Percentiles rank a stretch among this genome's conserved stretches.
These are phyloP conservation scores for Xestia rhomboidea DNA, from an alignment of 2,888 invertebrate genomes.

Conservation along the genomic window DNA sequence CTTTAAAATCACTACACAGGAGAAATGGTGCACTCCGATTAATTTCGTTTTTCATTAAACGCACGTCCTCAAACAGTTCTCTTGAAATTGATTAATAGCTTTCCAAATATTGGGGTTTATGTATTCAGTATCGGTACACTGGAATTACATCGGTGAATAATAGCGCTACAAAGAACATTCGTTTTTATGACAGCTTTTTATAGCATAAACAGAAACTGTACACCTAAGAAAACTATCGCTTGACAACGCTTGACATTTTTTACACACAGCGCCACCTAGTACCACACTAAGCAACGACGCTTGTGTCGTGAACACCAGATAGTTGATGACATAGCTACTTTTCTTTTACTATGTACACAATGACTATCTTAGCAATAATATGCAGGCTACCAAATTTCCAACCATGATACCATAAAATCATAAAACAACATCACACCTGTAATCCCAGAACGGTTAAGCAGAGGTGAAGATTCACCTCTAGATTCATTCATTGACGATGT, in stretches of 20 bases:
- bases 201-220: not conserved
- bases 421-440: no score
- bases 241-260: no score
- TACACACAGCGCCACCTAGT: no score
- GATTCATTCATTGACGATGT: no score
- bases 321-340: no score
- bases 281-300: no score
- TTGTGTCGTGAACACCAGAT: no score
- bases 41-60: conserved; percentile 38
- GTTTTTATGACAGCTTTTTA: not conserved
- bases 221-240: no score
- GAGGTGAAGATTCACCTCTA: no score
- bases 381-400: not conserved
- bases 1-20: not conserved
- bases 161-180: not conserved
- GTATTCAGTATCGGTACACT: not conserved
- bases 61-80: not conserved
- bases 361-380: not conserved
- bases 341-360: no score
- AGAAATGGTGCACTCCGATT: conserved; percentile 6
- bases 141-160: not conserved
- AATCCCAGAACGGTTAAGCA: not conserved
- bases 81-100: conserved; percentile 31
- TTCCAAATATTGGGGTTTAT: not conserved
- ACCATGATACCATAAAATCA: not conserved